Percentiles rank a stretch among this genome's conserved stretches.
phyloP scores from a whole-genome alignment of 2,113 vertebrate species.

The Galemys pyrenaicus region DNA sequence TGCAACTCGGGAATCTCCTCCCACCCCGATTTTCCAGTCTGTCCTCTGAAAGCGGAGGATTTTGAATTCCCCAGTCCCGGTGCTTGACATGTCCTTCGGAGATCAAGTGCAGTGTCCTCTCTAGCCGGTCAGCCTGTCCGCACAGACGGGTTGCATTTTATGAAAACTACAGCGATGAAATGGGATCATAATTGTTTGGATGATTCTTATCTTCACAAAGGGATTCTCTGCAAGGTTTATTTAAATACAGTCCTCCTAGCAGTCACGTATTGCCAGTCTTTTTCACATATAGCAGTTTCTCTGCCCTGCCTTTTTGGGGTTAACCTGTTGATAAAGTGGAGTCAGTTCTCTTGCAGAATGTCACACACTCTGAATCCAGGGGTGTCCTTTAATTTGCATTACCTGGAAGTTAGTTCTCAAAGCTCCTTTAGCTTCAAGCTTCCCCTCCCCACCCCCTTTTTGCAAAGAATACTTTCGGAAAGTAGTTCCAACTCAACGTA shows the following conservation, averaged over 20 bases:
- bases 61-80: not conserved
- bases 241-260: not conserved
- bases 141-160: not conserved
- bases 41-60: not conserved
- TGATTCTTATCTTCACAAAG: not conserved
- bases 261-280: too few relatives aligned
- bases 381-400: not conserved
- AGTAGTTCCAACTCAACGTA: not conserved
- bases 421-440: not conserved
- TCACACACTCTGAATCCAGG: not conserved
- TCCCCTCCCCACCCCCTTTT: not conserved
- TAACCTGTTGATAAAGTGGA: not conserved
- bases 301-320: too few relatives aligned
- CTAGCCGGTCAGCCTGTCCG: not conserved
- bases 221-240: not conserved
- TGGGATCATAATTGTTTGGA: not conserved
- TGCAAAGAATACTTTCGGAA: not conserved
- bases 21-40: not conserved
- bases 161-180: not conserved
- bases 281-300: too few relatives aligned
- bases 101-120: not conserved
- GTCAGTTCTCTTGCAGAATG: not conserved
- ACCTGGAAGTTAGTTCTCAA: not conserved
- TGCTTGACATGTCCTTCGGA: not conserved
- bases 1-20: not conserved